phyloP scores from a whole-genome alignment of 1,140 invertebrate genomes.

The Mactra quadrangularis region DNA sequence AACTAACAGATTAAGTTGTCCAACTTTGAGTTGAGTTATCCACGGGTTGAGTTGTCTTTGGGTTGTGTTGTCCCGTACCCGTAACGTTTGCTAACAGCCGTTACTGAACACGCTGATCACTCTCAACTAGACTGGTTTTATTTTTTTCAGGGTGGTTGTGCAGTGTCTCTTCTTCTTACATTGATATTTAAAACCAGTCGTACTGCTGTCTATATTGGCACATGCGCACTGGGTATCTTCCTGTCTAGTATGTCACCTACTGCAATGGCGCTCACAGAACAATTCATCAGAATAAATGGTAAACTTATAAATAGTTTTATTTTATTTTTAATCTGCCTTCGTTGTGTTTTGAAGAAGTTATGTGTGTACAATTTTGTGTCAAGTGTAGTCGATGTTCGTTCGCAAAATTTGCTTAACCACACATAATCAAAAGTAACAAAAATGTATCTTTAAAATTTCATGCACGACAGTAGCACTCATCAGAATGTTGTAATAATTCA shows the following conservation, averaged over 20 bases:
- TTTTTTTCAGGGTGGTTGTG: constrained; percentile 82
- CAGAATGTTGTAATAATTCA: too few species aligned
- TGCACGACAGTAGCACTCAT: too few species aligned
- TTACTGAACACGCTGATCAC: constrained; percentile 84
- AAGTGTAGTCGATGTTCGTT: too few species aligned
- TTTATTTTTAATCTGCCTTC: too few species aligned
- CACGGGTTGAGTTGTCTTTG: too few species aligned
- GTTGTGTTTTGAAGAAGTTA: too few species aligned
- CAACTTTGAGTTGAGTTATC: too few species aligned
- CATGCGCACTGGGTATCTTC: constrained; percentile 84
- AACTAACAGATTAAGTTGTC: too few species aligned
- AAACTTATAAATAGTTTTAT: constrained; percentile 70
- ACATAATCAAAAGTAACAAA: too few species aligned
- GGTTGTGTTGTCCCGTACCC: constrained; percentile 82
- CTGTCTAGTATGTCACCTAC: constrained; percentile 85
- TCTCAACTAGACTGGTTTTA: constrained; percentile 71
- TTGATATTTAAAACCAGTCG: constrained; percentile 82
- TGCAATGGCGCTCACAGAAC: constrained; percentile 84
- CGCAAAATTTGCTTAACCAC: too few species aligned
- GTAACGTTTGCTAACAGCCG: constrained; percentile 84
- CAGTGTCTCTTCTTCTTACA: constrained; percentile 83
- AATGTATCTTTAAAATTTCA: too few species aligned
- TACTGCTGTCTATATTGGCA: constrained; percentile 83
- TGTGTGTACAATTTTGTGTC: too few species aligned
- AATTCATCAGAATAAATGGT: constrained; percentile 85